Percentiles rank a stretch among this genome's conserved stretches.
These are phyloP conservation scores for Magallana gigas DNA, from an alignment of 1,140 invertebrate genomes.

Conservation along the genomic window DNA sequence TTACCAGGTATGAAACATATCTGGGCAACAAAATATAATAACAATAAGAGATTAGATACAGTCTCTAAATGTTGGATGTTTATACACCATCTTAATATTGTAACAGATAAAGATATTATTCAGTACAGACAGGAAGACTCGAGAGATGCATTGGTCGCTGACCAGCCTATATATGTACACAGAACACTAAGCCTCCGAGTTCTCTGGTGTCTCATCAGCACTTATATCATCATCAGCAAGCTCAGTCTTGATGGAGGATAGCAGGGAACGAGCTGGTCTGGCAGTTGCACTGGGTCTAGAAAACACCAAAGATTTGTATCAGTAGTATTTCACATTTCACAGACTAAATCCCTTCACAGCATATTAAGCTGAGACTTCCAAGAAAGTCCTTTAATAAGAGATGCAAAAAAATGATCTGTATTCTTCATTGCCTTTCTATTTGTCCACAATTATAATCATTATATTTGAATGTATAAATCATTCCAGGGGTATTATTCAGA, in stretches of 20 bases:
- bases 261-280: constrained; percentile 42
- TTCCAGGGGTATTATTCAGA: too few relatives aligned
- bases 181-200: constrained; percentile 48
- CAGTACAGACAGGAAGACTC: constrained; percentile 28
- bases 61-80: constrained; percentile 31
- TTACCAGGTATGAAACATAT: constrained; percentile 6
- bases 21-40: constrained; percentile 9
- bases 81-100: neutral
- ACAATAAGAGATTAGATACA: constrained; percentile 19
- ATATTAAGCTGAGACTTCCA: too few relatives aligned
- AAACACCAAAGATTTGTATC: constrained; percentile 10
- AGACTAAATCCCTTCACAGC: too few relatives aligned
- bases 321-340: too few relatives aligned
- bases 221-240: constrained; percentile 49
- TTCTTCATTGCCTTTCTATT: too few relatives aligned
- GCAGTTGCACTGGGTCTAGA: constrained; percentile 55
- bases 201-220: constrained; percentile 49
- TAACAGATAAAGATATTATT: constrained; percentile 32
- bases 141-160: constrained; percentile 18
- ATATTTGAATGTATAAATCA: too few relatives aligned
- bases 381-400: neutral
- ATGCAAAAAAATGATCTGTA: neutral
- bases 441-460: neutral
- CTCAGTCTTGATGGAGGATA: constrained; percentile 47
- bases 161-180: neutral